phyloP scores from a whole-genome alignment of 23 tunicate genomes.

The Trididemnum clinides region DNA sequence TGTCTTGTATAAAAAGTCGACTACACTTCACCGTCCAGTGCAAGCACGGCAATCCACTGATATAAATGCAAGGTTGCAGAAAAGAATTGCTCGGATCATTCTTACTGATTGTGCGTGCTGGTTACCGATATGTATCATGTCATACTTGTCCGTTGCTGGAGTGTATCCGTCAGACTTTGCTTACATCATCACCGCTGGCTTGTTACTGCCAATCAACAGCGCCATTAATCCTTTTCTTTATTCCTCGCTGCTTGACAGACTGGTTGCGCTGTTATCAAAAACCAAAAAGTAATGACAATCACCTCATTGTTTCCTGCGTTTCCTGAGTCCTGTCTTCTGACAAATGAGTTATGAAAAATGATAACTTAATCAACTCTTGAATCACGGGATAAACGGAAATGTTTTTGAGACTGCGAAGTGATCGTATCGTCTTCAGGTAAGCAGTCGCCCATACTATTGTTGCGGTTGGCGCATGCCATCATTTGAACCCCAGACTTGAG shows the following conservation, averaged over 20 bases:
- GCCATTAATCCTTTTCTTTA: neutral
- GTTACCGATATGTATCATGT: constrained; percentile 1
- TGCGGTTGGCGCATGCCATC: too few species aligned
- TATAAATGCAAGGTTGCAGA: neutral
- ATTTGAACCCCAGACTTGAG: too few species aligned
- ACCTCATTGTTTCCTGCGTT: too few species aligned
- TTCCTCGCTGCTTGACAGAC: neutral
- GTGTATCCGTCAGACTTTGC: neutral
- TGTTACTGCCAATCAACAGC: neutral
- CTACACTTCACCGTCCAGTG: neutral
- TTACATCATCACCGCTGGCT: constrained; percentile 6
- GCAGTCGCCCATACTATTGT: too few species aligned
- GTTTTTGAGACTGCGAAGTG: too few species aligned
- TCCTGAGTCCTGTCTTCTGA: too few species aligned
- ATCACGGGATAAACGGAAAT: too few species aligned
- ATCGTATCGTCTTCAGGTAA: too few species aligned
- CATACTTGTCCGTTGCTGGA: neutral
- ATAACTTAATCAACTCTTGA: too few species aligned
- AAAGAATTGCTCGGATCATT: constrained; percentile 4
- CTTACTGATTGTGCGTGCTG: constrained; percentile 8
- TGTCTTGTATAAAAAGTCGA: neutral
- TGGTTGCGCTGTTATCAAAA: too few species aligned
- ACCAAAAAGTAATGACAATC: too few species aligned
- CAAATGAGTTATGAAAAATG: too few species aligned
- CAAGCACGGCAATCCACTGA: neutral